Conservation (phyloP, 1,140 invertebrate species). For the Microplitis demolitor region DNA sequence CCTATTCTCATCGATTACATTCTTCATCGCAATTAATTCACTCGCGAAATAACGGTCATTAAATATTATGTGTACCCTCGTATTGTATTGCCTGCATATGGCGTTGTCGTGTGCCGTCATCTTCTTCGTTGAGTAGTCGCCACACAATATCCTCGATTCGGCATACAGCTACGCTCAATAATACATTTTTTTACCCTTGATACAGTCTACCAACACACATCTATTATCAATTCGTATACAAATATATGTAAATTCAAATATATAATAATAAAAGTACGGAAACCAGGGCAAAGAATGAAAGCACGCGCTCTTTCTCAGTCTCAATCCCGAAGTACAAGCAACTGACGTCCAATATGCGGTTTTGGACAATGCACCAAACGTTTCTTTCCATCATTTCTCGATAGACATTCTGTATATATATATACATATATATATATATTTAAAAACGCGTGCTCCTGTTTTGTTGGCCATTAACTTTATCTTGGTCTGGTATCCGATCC, state of each 20-base stretch:
- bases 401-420: background rate
- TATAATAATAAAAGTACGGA: background rate
- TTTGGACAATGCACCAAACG: constrained; percentile 45
- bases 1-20: constrained; percentile 51
- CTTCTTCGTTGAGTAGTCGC: constrained; percentile 17
- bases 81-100: constrained; percentile 43
- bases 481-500: too few relatives aligned
- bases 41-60: constrained; percentile 48
- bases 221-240: background rate
- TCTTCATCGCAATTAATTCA: constrained; percentile 43
- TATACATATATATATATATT: background rate
- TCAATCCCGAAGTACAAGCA: constrained; percentile 34
- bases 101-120: constrained; percentile 48
- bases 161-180: too few relatives aligned
- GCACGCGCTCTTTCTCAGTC: constrained; percentile 41
- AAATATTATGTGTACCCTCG: constrained; percentile 13
- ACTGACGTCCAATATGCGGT: constrained; percentile 51
- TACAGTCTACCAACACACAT: background rate
- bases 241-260: background rate
- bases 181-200: constrained; percentile 37
- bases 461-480: too few relatives aligned
- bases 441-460: background rate
- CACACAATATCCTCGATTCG: constrained; percentile 38
- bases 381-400: constrained; percentile 12
- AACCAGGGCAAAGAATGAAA: constrained; percentile 30